These are phyloP conservation scores for Cephus sareptanus DNA, from an alignment of 2,888 invertebrate genomes.

Conservation along the genomic window DNA sequence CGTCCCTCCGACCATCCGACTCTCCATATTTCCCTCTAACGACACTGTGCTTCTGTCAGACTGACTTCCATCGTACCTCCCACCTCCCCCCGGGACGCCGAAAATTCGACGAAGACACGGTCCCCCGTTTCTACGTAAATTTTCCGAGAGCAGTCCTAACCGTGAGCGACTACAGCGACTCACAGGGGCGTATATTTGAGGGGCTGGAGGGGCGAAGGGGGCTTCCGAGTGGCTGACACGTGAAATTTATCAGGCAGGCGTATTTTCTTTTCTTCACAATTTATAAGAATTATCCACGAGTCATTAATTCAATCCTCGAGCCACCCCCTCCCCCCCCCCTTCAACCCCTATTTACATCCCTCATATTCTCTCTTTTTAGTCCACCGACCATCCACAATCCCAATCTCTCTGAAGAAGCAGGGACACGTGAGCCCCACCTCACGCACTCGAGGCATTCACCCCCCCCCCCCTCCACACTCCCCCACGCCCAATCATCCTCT, in stretches of 20 bases:
- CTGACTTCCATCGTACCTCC: not conserved
- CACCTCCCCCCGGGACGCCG: not conserved
- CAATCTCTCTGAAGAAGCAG: not conserved
- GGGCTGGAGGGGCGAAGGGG: accelerated
- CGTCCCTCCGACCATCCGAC: too few relatives aligned
- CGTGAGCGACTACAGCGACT: not conserved
- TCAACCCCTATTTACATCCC: not conserved
- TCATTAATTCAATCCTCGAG: not conserved
- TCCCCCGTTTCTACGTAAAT: not conserved
- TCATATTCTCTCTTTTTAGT: not conserved
- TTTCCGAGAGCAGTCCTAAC: not conserved
- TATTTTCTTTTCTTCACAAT: not conserved
- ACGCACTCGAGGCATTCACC: not conserved
- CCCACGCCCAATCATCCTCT: not conserved
- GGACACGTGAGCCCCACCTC: not conserved
- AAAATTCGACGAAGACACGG: not conserved
- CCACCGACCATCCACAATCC: not conserved
- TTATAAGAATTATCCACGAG: slow-evolving; percentile 1
- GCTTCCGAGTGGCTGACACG: not conserved
- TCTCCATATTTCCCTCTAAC: too few relatives aligned
- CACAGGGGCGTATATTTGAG: not conserved
- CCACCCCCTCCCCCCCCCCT: not conserved
- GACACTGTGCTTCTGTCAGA: not conserved
- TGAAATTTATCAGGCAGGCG: not conserved
- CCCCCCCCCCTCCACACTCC: not conserved